Conservation (phyloP, 2,888 invertebrate genomes). For the Neoscelio sp. region DNA sequence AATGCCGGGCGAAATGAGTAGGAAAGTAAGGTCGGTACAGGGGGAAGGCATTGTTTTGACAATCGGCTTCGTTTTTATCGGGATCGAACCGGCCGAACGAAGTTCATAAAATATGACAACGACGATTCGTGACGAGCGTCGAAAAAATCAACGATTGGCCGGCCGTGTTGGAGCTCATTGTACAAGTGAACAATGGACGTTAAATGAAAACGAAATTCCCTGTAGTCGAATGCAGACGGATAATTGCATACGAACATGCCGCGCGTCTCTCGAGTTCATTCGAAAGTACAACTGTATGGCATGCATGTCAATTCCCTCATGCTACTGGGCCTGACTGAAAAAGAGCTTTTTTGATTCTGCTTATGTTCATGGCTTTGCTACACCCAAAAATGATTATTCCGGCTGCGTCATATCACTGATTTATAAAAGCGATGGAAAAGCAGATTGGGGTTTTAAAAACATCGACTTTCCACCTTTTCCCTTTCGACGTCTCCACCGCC, state of each 20-base stretch:
- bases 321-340: background rate
- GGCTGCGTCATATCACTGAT: too few species aligned
- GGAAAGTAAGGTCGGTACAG: slow-evolving; percentile 5
- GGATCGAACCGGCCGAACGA: background rate
- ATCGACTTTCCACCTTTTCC: too few species aligned
- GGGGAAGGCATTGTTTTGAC: slow-evolving; percentile 23
- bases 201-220: slow-evolving; percentile 71
- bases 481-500: too few species aligned
- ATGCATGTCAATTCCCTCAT: slow-evolving; percentile 48
- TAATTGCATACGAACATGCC: slow-evolving; percentile 67
- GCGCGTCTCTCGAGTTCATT: slow-evolving; percentile 60
- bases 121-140: slow-evolving; percentile 44
- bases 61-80: slow-evolving; percentile 23
- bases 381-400: background rate
- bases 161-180: slow-evolving; percentile 60
- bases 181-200: slow-evolving; percentile 69
- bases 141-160: slow-evolving; percentile 56
- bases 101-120: slow-evolving; percentile 55
- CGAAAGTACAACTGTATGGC: slow-evolving; percentile 49
- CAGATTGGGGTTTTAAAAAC: too few species aligned
- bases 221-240: slow-evolving; percentile 61
- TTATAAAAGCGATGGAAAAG: too few species aligned
- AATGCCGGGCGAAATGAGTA: background rate
- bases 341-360: slow-evolving; percentile 1
- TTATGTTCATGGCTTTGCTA: slow-evolving; percentile 7